These are phyloP conservation scores for Myripristis murdjan DNA, from an alignment of 2,797 vertebrate genomes.

Conservation along the genomic window DNA sequence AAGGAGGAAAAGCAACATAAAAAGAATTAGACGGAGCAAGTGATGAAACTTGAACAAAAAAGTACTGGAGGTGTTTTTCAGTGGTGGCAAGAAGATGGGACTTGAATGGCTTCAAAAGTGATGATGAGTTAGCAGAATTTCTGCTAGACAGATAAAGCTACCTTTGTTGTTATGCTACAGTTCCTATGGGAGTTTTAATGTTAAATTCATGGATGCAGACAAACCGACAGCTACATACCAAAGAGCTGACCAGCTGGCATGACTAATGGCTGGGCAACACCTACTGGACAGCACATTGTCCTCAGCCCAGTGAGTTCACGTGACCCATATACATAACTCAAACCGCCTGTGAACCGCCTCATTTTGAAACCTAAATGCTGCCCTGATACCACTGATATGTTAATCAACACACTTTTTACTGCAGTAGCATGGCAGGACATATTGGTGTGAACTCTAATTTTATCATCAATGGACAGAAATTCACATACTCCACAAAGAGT, in stretches of 20 bases:
- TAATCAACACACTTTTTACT: conserved; percentile 78
- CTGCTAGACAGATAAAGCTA: too few species aligned
- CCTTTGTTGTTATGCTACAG: too few species aligned
- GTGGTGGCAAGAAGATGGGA: too few species aligned
- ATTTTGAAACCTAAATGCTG: conserved; percentile 73
- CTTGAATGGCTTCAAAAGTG: too few species aligned
- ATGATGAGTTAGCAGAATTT: too few species aligned
- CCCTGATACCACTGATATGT: conserved; percentile 74
- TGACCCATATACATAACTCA: conserved; percentile 51
- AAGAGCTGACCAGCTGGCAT: conserved; percentile 9
- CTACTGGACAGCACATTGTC: conserved; percentile 49
- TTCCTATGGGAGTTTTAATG: too few species aligned
- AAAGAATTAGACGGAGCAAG: too few species aligned
- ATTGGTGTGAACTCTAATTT: conserved; percentile 64
- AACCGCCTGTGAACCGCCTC: conserved; percentile 23
- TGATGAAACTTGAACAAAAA: too few species aligned
- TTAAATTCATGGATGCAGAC: conserved; percentile 5
- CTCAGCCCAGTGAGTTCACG: conserved; percentile 61
- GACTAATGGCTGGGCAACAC: conserved; percentile 66
- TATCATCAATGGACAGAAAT: conserved; percentile 68
- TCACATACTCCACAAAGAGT: conserved; percentile 45
- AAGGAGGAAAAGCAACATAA: too few species aligned
- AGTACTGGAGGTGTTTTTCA: too few species aligned
- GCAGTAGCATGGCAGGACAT: conserved; percentile 47
- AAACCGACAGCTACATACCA: conserved; percentile 1